A percentile compares a stretch with the other conserved stretches of the same genome.
These are phyloP conservation scores for Cephus pygmeus DNA, from an alignment of 2,888 invertebrate species.

Conservation along the genomic window DNA sequence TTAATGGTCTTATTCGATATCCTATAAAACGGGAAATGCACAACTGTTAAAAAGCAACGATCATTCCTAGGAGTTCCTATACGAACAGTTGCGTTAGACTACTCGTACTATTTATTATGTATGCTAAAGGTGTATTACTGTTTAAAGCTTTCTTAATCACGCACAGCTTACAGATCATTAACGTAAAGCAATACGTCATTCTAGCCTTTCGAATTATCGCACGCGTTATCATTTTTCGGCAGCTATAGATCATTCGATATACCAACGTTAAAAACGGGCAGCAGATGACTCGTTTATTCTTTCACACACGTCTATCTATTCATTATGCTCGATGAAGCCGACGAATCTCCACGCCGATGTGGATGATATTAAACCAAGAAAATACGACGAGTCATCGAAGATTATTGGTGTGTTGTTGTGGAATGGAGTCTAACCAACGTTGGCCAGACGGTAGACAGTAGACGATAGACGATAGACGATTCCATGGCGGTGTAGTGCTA, in stretches of 20 bases:
- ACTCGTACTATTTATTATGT: too few species aligned
- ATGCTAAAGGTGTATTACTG: too few species aligned
- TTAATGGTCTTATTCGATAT: too few species aligned
- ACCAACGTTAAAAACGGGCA: background rate
- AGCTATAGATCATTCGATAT: background rate
- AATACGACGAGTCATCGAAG: constrained; percentile 23
- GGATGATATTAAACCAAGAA: constrained; percentile 19
- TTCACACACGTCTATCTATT: background rate
- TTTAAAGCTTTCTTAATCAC: too few species aligned
- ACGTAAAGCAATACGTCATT: background rate
- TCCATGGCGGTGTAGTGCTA: background rate
- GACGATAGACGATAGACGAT: background rate
- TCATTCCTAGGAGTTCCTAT: too few species aligned
- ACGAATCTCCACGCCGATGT: background rate
- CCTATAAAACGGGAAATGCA: too few species aligned
- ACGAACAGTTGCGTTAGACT: too few species aligned
- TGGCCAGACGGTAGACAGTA: constrained; percentile 4
- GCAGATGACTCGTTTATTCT: constrained; percentile 2
- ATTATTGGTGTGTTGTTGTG: constrained; percentile 18
- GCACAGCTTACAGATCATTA: too few species aligned
- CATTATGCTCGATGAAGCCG: background rate
- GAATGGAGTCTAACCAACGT: constrained; percentile 8
- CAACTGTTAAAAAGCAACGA: too few species aligned
- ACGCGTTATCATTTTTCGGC: background rate
- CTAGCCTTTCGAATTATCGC: background rate